A percentile compares a stretch with the other conserved stretches of the same genome.
Conservation (phyloP, 2,113 vertebrate genomes). For the Actinemys pallida region DNA sequence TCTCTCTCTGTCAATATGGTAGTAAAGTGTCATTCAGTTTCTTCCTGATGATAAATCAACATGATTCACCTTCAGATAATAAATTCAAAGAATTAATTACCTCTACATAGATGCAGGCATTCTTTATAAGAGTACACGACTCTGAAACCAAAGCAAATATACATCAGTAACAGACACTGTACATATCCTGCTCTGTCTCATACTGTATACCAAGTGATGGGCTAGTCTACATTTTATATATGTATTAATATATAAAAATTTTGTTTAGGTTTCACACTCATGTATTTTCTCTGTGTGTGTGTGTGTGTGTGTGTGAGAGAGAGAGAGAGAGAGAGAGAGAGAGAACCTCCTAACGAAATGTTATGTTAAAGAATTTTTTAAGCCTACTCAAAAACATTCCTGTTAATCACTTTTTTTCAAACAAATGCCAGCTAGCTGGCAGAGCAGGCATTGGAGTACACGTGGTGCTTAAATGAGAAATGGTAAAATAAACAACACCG, state of each 20-base stretch:
- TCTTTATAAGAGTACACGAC: not conserved
- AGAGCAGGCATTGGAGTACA: too few relatives aligned
- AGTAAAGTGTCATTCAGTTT: not conserved
- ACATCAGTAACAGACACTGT: too few relatives aligned
- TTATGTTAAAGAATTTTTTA: not conserved
- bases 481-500: not conserved
- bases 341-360: not conserved
- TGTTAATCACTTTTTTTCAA: not conserved
- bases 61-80: not conserved
- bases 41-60: not conserved
- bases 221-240: not conserved
- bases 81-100: slow-evolving; percentile 9
- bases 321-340: too few relatives aligned
- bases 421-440: not conserved
- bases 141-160: not conserved
- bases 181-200: too few relatives aligned
- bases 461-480: not conserved
- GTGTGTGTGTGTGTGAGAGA: too few relatives aligned
- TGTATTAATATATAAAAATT: not conserved
- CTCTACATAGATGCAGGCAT: not conserved
- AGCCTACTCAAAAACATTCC: not conserved
- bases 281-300: too few relatives aligned
- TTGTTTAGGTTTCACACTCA: too few relatives aligned
- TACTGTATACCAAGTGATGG: too few relatives aligned
- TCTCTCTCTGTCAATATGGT: not conserved